phyloP scores from a whole-genome alignment of 2,797 vertebrate species.

The Syngnathus acus region DNA sequence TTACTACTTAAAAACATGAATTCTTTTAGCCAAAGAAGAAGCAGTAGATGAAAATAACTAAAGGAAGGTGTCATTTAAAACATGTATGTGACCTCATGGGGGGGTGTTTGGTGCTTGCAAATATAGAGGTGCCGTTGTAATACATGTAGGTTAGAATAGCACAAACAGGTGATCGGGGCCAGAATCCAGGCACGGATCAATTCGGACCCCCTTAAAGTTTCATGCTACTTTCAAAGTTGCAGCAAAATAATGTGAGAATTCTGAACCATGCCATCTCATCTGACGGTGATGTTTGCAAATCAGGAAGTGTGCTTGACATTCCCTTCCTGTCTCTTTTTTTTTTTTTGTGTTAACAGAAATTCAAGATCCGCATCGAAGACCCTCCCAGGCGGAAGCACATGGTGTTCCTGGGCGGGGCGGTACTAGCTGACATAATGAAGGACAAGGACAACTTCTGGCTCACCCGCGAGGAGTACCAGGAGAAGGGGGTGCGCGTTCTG shows the following conservation, averaged over 20 bases:
- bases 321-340: conserved; percentile 7
- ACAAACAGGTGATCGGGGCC: no score
- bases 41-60: no score
- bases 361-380: conserved; percentile 78
- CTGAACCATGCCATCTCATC: not conserved
- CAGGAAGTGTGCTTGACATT: not conserved
- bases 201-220: not conserved
- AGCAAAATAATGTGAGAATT: no score
- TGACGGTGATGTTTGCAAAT: not conserved
- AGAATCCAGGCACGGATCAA: not conserved
- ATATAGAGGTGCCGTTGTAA: no score
- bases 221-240: not conserved
- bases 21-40: not conserved
- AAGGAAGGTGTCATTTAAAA: no score
- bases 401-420: conserved; percentile 95
- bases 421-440: conserved; percentile 99
- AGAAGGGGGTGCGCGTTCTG: conserved; percentile 93
- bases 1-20: not conserved
- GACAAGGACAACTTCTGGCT: conserved; percentile 99
- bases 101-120: no score
- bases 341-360: conserved; percentile 59
- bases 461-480: conserved; percentile 94
- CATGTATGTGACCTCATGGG: no score
- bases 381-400: conserved; percentile 91
- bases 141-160: no score